phyloP scores from a whole-genome alignment of 2,888 invertebrate genomes.

The Amphipoea oculea region DNA sequence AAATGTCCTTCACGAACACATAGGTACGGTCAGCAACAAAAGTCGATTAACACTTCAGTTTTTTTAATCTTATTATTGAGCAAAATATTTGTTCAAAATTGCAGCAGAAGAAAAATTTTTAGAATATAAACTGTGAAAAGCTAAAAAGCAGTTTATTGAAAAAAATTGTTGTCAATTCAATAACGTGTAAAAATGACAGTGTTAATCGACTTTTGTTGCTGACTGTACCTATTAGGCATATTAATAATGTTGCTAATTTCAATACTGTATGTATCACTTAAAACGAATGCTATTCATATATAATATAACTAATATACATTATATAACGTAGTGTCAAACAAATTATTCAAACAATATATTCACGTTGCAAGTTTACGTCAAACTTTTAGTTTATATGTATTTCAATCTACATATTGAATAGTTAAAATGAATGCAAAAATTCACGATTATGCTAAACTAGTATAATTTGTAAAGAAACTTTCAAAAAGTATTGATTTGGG shows the following conservation, averaged over 20 bases:
- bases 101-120: too few relatives aligned
- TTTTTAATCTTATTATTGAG: too few relatives aligned
- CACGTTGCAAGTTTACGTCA: constrained; percentile 12
- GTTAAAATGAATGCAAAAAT: constrained; percentile 22
- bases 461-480: constrained; percentile 17
- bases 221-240: constrained; percentile 49
- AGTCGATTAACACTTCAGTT: too few relatives aligned
- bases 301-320: constrained; percentile 7
- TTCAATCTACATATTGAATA: constrained; percentile 17
- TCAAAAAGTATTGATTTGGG: constrained; percentile 32
- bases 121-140: too few relatives aligned
- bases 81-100: too few relatives aligned
- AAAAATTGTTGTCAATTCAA: too few relatives aligned
- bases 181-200: too few relatives aligned
- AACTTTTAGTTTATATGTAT: not conserved
- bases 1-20: constrained; percentile 71
- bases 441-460: constrained; percentile 8
- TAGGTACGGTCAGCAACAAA: constrained; percentile 14
- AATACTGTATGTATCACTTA: constrained; percentile 24
- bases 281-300: constrained; percentile 23
- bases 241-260: constrained; percentile 63
- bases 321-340: constrained; percentile 1
- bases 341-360: constrained; percentile 20
- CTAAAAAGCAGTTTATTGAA: too few relatives aligned
- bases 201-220: too few relatives aligned